Evolutionary conservation across 2,888 invertebrate genomes (phyloP).

Genomic region (Platypus cylindrus): DNA sequence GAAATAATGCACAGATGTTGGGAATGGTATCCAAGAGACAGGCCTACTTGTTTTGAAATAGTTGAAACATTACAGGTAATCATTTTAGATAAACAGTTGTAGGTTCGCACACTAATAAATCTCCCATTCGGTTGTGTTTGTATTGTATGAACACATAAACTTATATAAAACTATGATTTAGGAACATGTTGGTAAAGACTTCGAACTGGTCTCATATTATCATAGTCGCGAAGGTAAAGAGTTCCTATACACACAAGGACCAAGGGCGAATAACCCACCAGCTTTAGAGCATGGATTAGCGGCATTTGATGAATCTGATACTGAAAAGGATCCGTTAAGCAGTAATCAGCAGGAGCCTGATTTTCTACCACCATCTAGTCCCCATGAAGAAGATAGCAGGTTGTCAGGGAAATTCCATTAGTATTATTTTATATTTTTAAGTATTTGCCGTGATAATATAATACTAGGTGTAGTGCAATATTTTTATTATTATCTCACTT

Average conservation of each 20-base stretch:
- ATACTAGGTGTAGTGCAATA: no score
- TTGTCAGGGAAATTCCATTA: conserved; percentile 7
- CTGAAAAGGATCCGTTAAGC: no score
- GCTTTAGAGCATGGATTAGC: no score
- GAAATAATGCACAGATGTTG: conserved; percentile 58
- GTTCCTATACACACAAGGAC: conserved; percentile 22
- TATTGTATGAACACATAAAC: no score
- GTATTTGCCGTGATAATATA: no score
- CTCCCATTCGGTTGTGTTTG: background rate
- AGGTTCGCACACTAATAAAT: background rate
- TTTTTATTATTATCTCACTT: no score
- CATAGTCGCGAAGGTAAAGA: conserved; percentile 49
- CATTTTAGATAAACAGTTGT: background rate
- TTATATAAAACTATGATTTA: no score
- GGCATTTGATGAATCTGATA: no score
- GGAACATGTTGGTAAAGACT: conserved; percentile 42
- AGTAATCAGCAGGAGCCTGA: no score
- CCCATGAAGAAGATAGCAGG: conserved; percentile 7
- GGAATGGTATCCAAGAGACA: conserved; percentile 46
- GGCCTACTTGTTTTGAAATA: conserved; percentile 52
- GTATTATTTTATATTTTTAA: no score
- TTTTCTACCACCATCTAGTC: conserved; percentile 11
- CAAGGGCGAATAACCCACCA: conserved; percentile 26
- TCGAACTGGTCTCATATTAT: conserved; percentile 49
- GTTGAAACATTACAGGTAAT: conserved; percentile 39